Evolutionary conservation across 2,888 invertebrate species (phyloP), one percentile per base, ranked within the genome.

Genomic region (Gnatocerus cornutus): DNA sequence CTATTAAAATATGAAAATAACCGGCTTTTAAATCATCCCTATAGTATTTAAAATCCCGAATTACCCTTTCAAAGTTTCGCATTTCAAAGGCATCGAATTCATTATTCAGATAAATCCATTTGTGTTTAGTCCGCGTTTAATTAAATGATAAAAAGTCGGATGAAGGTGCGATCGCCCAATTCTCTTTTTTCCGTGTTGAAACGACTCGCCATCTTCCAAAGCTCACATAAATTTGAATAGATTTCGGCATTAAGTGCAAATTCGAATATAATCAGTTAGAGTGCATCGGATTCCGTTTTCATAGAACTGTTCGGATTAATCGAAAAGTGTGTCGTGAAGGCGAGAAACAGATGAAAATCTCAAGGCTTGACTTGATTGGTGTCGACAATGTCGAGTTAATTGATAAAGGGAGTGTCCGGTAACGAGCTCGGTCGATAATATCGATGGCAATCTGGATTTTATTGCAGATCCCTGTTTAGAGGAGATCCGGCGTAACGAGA

Each of bases 401-500:
- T 33, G 33, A 9, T 33, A 33, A 33, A 21, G 21, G 21, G 21
- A 21, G 21, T 21, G 21, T 21, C 21, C 21, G 21, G 21, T 33
- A 7, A 9, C 33, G 33, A 33, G 1, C 33, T 9, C 33, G 33
- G 9, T 33, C 41, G n/a, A 41, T 41, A n/a, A 41, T 41, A 41
- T 13, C 41, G 41, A 41, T 41, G 2, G 41, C 41, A 16, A 46
- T 46, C 46, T 46, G 16, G 46, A 46, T 16, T 55, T 52, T 52
- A 52, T 33, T 33, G 52, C 52, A 33, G 55, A 55, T 55, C 55
- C 39, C 55, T 12, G 33, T 53, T 37, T 14, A 53, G 53, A 37
- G 13, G 14, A 10, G 13, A 37, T 37, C 33, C 2, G 4, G 4
- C 16, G 37, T 39, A 39, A 56, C 56, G 56, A 56, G 56, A 56